Conservation (phyloP, 2,888 invertebrate genomes). For the Morpho helenor region DNA sequence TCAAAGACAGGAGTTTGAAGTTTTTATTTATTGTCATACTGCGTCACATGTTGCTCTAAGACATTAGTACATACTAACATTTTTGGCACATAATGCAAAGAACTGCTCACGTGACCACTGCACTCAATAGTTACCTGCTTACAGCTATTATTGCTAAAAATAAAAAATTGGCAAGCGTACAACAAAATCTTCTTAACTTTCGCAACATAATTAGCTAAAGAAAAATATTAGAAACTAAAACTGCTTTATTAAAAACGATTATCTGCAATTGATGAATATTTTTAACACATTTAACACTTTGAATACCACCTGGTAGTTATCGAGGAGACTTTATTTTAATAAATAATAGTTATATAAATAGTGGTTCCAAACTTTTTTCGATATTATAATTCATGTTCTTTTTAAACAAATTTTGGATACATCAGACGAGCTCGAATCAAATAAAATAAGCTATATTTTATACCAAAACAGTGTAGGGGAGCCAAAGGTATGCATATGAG, state of each 20-base stretch:
- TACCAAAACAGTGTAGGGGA: too few relatives aligned
- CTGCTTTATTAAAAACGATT: background rate
- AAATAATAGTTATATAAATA: too few relatives aligned
- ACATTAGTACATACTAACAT: background rate
- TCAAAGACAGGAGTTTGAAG: constrained; percentile 44
- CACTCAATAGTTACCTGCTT: background rate
- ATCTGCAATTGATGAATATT: too few relatives aligned
- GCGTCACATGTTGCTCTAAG: background rate
- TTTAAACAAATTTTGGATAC: too few relatives aligned
- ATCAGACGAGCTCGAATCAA: too few relatives aligned
- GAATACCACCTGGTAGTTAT: too few relatives aligned
- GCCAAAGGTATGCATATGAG: too few relatives aligned
- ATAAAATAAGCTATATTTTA: too few relatives aligned
- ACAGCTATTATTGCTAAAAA: constrained; percentile 15
- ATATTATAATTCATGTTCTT: too few relatives aligned
- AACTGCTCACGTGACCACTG: constrained; percentile 18
- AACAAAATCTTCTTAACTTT: constrained; percentile 18
- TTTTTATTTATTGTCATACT: constrained; percentile 7
- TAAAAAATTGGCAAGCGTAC: constrained; percentile 22
- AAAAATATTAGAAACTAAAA: constrained; percentile 1
- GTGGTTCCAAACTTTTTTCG: too few relatives aligned
- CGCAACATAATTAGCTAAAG: constrained; percentile 20
- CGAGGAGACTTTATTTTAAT: too few relatives aligned
- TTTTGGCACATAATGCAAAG: constrained; percentile 18
- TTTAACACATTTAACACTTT: too few relatives aligned